Conservation (phyloP, 2,113 vertebrate species). For the Entelurus aequoreus region DNA sequence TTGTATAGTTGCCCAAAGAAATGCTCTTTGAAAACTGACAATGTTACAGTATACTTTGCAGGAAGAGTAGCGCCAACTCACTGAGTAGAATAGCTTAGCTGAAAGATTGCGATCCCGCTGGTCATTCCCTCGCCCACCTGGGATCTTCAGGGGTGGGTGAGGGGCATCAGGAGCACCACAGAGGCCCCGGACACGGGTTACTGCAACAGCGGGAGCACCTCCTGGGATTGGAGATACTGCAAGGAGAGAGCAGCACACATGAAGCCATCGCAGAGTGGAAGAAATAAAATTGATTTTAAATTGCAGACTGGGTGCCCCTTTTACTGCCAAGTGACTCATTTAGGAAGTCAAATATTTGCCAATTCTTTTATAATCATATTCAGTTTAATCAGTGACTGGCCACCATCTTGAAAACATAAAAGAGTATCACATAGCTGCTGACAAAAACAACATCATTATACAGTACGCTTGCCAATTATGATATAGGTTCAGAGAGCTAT, state of each 20-base stretch:
- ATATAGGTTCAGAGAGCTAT: too few relatives aligned
- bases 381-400: too few relatives aligned
- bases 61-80: constrained; percentile 68
- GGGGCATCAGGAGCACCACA: constrained; percentile 99
- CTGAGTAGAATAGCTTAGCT: constrained; percentile 93
- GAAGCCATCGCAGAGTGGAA: constrained; percentile 18
- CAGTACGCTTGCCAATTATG: too few relatives aligned
- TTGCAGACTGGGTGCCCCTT: background rate
- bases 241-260: constrained; percentile 7
- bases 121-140: constrained; percentile 99
- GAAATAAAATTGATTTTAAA: too few relatives aligned
- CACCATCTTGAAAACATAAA: too few relatives aligned
- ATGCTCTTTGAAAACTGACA: background rate
- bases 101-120: constrained; percentile 99
- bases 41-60: background rate
- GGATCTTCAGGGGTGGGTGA: constrained; percentile 99
- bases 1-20: too few relatives aligned
- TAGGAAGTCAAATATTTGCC: constrained; percentile 34
- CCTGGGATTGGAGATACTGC: constrained; percentile 74
- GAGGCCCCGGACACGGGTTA: constrained; percentile 99
- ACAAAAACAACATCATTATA: background rate
- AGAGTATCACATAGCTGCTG: background rate
- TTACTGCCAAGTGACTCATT: background rate
- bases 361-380: background rate
- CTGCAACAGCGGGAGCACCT: constrained; percentile 85